A percentile compares a stretch with the other conserved stretches of the same genome.
These are phyloP conservation scores for Coelinius sp. DNA, from an alignment of 2,888 invertebrate genomes.

Conservation along the genomic window DNA sequence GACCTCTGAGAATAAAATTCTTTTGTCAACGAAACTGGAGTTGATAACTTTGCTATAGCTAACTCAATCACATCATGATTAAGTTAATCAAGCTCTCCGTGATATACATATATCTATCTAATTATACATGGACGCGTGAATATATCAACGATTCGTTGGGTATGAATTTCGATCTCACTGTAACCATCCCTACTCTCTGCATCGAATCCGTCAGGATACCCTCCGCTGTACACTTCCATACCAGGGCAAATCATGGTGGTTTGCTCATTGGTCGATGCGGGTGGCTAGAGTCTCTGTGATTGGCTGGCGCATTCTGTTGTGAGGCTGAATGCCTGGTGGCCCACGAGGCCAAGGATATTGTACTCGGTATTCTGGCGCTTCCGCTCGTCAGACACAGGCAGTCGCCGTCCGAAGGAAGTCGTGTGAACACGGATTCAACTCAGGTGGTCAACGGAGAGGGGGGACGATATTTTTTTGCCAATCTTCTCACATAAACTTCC, in stretches of 20 bases:
- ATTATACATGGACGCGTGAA: background rate
- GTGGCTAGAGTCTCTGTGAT: slow-evolving; percentile 8
- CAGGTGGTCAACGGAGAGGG: background rate
- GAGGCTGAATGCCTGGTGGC: slow-evolving; percentile 6
- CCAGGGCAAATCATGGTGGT: too few species aligned
- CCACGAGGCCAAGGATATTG: slow-evolving; percentile 24
- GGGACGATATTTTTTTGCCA: background rate
- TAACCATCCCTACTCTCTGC: slow-evolving; percentile 7
- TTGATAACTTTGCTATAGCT: background rate
- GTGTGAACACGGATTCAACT: slow-evolving; percentile 6
- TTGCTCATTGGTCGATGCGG: background rate
- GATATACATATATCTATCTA: background rate
- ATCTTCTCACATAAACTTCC: background rate
- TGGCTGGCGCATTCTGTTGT: slow-evolving; percentile 12
- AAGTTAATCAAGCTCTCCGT: background rate
- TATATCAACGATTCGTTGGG: background rate
- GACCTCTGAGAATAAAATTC: too few species aligned
- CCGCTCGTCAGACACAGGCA: slow-evolving; percentile 8
- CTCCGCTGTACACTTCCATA: background rate
- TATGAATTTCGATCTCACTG: background rate
- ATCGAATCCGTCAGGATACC: slow-evolving; percentile 10
- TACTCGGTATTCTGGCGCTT: slow-evolving; percentile 13
- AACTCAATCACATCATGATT: background rate
- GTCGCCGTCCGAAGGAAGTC: background rate
- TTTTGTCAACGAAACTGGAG: background rate